These are phyloP conservation scores for Phylloscopus trochiloides DNA, from an alignment of 2,113 vertebrate species.

Conservation along the genomic window DNA sequence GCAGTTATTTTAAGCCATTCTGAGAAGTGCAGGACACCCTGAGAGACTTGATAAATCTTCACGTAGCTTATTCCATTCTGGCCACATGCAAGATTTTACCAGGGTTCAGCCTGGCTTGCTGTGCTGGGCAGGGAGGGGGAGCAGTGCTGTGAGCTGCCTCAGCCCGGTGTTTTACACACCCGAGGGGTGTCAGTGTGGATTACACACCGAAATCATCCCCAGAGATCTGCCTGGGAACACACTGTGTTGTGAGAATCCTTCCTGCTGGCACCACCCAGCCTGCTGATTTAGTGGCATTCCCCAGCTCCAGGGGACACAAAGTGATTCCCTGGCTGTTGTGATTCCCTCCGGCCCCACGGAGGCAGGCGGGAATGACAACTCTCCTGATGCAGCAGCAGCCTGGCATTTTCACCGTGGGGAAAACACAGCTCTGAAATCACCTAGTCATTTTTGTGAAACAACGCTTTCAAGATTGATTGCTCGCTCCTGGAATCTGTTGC, in stretches of 20 bases:
- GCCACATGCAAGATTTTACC: no score
- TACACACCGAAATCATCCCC: not conserved
- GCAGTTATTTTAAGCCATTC: no score
- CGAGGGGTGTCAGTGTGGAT: not conserved
- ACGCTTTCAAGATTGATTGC: not conserved
- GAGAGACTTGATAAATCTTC: no score
- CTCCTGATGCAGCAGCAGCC: not conserved
- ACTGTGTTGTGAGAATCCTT: not conserved
- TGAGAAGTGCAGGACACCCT: no score
- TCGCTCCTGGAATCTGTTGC: constrained; percentile 4
- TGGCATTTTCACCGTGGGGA: not conserved
- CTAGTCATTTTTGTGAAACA: not conserved
- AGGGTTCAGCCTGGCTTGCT: not conserved
- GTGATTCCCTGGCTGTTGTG: not conserved
- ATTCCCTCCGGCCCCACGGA: not conserved
- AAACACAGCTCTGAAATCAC: not conserved
- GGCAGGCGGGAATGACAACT: not conserved
- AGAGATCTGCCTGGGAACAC: not conserved
- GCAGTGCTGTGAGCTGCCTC: not conserved
- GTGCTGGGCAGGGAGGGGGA: not conserved
- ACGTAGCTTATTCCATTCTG: no score
- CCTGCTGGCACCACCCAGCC: not conserved
- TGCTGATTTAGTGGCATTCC: not conserved
- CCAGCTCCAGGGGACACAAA: not conserved
- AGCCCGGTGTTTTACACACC: fast-evolving